phyloP scores from a whole-genome alignment of 1,140 invertebrate genomes.

The Paraescarpia echinospica region DNA sequence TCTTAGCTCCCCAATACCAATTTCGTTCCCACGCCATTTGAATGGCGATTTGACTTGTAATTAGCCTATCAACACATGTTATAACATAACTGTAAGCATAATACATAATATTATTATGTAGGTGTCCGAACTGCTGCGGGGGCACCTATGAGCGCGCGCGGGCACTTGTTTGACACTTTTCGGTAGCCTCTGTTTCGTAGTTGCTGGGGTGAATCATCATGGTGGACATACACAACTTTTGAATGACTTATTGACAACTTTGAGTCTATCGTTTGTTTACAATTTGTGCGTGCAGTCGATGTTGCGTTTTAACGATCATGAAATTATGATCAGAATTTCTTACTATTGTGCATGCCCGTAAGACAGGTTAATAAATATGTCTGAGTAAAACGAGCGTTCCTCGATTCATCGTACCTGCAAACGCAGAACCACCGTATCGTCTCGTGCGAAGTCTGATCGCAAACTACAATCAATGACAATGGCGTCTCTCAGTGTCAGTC shows the following conservation, averaged over 20 bases:
- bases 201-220: conserved; percentile 4
- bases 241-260: not conserved
- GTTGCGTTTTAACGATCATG: not conserved
- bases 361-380: not conserved
- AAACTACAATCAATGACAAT: not conserved
- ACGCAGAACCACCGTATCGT: not conserved
- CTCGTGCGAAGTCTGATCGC: not conserved
- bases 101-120: too few species aligned
- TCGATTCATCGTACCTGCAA: not conserved
- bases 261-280: not conserved
- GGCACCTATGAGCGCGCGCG: not conserved
- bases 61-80: too few species aligned
- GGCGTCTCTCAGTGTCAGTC: not conserved
- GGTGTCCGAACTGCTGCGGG: too few species aligned
- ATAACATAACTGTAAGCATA: too few species aligned
- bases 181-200: not conserved
- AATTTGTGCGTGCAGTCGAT: not conserved
- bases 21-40: too few species aligned
- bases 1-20: too few species aligned
- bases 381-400: not conserved
- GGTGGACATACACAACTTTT: conserved; percentile 5
- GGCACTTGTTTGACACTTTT: conserved; percentile 5
- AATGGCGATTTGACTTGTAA: too few species aligned
- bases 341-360: not conserved
- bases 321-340: not conserved